phyloP scores from a whole-genome alignment of 53 echinoderm and acorn worm genomes.

The Hippasteria phrygiana region DNA sequence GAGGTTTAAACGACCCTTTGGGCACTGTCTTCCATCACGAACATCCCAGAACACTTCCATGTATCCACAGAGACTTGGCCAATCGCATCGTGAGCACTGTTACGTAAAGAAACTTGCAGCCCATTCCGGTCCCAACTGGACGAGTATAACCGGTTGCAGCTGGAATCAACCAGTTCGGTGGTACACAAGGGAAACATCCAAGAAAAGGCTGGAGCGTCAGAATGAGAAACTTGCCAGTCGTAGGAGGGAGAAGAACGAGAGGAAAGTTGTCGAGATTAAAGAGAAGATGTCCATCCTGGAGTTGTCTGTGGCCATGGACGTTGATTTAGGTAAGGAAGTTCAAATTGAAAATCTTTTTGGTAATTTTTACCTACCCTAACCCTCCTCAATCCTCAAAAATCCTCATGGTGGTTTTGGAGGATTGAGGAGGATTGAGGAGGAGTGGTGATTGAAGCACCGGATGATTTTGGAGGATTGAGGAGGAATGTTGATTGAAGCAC shows the following conservation, averaged over 20 bases:
- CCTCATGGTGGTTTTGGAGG: too few species aligned
- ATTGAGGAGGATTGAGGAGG: too few species aligned
- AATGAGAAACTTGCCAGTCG: neutral
- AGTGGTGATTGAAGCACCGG: too few species aligned
- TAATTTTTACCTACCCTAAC: too few species aligned
- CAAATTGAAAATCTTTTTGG: neutral
- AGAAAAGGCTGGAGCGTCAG: conserved; percentile 11
- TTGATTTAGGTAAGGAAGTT: conserved; percentile 45
- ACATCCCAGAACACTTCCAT: neutral
- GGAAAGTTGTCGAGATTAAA: conserved; percentile 64
- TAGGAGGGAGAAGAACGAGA: conserved; percentile 52
- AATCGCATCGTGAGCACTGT: neutral
- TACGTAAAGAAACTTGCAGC: neutral
- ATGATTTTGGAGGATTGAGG: too few species aligned
- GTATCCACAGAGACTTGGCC: neutral
- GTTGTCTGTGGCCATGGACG: conserved; percentile 61
- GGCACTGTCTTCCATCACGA: neutral
- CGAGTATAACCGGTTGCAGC: neutral
- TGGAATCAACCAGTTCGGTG: conserved; percentile 9
- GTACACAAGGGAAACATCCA: conserved; percentile 19
- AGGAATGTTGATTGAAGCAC: too few species aligned
- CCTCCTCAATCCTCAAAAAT: too few species aligned
- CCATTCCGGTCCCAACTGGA: neutral
- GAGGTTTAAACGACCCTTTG: neutral
- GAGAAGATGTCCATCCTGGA: conserved; percentile 53